Conservation (phyloP, 37 sponge, comb jelly and placozoan genomes). For the Sycon ciliatum region DNA sequence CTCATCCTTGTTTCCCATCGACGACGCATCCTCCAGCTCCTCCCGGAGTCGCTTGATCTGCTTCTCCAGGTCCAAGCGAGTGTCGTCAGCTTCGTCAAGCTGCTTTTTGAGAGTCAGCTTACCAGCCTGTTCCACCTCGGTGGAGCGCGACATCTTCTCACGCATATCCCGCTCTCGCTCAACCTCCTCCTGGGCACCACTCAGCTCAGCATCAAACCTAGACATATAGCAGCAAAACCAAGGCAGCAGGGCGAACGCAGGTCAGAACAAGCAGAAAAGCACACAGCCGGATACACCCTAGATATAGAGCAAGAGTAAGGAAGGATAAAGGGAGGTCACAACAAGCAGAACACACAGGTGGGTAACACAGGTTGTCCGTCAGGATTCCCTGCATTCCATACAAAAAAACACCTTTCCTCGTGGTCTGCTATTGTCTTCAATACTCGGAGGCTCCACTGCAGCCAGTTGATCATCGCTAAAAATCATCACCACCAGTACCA, state of each 20-base stretch:
- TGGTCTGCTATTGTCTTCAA: too few relatives aligned
- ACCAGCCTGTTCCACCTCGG: slow-evolving; percentile 44
- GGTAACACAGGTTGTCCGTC: not conserved
- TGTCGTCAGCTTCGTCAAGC: slow-evolving; percentile 16
- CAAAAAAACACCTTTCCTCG: too few relatives aligned
- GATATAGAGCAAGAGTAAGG: too few relatives aligned
- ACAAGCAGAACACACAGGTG: not conserved
- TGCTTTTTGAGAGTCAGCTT: slow-evolving; percentile 30
- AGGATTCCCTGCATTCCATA: too few relatives aligned
- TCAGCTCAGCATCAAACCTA: slow-evolving; percentile 75
- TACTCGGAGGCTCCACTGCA: too few relatives aligned
- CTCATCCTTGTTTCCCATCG: not conserved
- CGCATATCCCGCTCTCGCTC: slow-evolving; percentile 44
- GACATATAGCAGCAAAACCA: not conserved
- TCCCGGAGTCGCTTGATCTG: not conserved
- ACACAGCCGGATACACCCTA: too few relatives aligned
- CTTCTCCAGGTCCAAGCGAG: not conserved
- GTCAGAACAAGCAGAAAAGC: not conserved
- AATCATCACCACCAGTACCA: too few relatives aligned
- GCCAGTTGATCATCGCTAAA: too few relatives aligned
- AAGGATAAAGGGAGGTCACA: not conserved
- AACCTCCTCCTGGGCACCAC: slow-evolving; percentile 45
- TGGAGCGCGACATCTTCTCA: slow-evolving; percentile 66
- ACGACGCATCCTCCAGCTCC: not conserved
- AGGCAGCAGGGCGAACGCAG: not conserved